These are phyloP conservation scores for Melanocharis versteri DNA, from an alignment of 2,113 vertebrate genomes.

Conservation along the genomic window DNA sequence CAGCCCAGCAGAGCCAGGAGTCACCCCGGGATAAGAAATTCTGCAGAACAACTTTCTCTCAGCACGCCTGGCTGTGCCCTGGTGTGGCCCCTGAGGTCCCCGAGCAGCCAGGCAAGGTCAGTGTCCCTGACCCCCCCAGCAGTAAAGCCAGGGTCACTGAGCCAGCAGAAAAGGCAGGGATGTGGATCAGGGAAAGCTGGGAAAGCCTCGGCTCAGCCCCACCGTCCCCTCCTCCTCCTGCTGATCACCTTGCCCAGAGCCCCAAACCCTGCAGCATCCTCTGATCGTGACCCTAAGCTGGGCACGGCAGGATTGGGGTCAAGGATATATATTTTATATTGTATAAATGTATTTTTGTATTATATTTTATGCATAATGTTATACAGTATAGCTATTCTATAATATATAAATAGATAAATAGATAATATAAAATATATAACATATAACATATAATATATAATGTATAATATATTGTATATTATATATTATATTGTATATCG, in stretches of 20 bases:
- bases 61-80: not conserved
- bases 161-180: conserved; percentile 73
- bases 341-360: too few relatives aligned
- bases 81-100: not conserved
- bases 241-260: not conserved
- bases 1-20: not conserved
- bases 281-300: not conserved
- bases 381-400: too few relatives aligned
- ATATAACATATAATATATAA: too few relatives aligned
- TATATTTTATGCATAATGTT: too few relatives aligned
- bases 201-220: conserved; percentile 1
- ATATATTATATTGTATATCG: too few relatives aligned
- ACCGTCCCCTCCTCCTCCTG: not conserved
- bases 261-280: not conserved
- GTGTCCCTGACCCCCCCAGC: conserved; percentile 38
- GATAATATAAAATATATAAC: too few relatives aligned
- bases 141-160: conserved; percentile 78
- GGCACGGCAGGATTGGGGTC: conserved; percentile 50
- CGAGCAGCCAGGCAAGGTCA: conserved; percentile 76
- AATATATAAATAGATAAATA: too few relatives aligned
- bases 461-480: too few relatives aligned
- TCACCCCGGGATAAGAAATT: not conserved
- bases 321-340: too few relatives aligned
- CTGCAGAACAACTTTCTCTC: not conserved
- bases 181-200: conserved; percentile 30